These are phyloP conservation scores for Antheraea mylitta DNA, from an alignment of 1,140 invertebrate genomes.

Conservation along the genomic window DNA sequence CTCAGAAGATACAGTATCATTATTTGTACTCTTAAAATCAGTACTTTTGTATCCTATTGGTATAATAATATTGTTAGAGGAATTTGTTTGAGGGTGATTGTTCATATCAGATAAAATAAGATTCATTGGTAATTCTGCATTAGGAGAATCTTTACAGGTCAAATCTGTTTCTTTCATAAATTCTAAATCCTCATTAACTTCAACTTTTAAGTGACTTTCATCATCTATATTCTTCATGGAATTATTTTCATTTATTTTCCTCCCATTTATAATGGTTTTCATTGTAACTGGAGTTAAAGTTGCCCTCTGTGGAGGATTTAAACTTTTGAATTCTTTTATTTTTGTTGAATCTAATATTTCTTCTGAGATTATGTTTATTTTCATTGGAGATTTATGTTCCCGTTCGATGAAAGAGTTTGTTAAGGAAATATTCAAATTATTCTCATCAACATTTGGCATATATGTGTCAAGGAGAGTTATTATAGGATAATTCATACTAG, in stretches of 20 bases:
- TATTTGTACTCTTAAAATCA: background rate
- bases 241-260: constrained; percentile 16
- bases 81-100: background rate
- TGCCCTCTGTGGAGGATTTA: constrained; percentile 16
- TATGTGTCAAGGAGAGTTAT: background rate
- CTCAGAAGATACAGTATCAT: background rate
- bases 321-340: constrained; percentile 31
- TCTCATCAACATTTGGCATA: background rate
- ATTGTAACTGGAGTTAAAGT: constrained; percentile 30
- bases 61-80: background rate
- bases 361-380: constrained; percentile 36
- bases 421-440: background rate
- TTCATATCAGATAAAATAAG: background rate
- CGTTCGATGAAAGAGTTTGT: background rate
- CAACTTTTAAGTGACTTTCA: background rate
- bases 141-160: background rate
- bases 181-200: background rate
- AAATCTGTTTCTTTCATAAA: background rate
- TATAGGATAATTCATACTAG: background rate
- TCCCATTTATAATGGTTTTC: constrained; percentile 26
- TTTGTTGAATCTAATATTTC: constrained; percentile 33
- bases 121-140: background rate
- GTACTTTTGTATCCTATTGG: background rate
- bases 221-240: too few species aligned
- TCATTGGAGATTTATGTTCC: constrained; percentile 2